phyloP scores from a whole-genome alignment of 2,888 invertebrate genomes.

The Leucozona laternaria region DNA sequence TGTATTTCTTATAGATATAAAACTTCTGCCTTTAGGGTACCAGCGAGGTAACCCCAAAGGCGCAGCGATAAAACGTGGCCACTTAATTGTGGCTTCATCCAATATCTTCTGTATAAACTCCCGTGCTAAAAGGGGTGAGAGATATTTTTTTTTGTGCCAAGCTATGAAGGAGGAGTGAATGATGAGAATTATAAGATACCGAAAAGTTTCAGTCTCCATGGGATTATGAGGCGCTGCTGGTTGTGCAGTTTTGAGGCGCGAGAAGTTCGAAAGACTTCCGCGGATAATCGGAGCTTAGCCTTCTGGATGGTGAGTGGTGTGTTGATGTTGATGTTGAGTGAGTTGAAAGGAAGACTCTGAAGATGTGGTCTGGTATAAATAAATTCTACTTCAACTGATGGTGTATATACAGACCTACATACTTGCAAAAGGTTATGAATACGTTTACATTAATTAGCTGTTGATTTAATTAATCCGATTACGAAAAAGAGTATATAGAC shows the following conservation, averaged over 20 bases:
- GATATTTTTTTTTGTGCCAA: background rate
- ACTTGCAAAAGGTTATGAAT: conserved; percentile 64
- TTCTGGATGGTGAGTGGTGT: background rate
- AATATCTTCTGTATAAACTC: background rate
- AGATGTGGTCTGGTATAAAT: conserved; percentile 19
- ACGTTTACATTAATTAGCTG: conserved; percentile 81
- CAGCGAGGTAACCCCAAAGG: conserved; percentile 22
- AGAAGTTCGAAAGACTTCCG: conserved; percentile 57
- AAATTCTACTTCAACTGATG: conserved; percentile 16
- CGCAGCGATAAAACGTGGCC: conserved; percentile 59
- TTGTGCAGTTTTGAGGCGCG: conserved; percentile 69
- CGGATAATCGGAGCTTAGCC: conserved; percentile 67
- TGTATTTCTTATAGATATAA: conserved; percentile 44
- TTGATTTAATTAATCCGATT: conserved; percentile 81
- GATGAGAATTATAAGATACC: conserved; percentile 64
- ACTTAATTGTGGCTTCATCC: conserved; percentile 67
- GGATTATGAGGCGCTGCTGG: conserved; percentile 68
- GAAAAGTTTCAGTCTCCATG: conserved; percentile 48
- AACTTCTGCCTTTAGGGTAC: conserved; percentile 2
- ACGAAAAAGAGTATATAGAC: background rate
- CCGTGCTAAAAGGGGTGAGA: conserved; percentile 51
- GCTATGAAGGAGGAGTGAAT: background rate
- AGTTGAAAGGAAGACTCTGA: background rate
- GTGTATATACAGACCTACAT: no score
- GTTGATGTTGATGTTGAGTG: background rate